Conservation (phyloP, 2,113 vertebrate genomes). For the Phoenicopterus ruber region DNA sequence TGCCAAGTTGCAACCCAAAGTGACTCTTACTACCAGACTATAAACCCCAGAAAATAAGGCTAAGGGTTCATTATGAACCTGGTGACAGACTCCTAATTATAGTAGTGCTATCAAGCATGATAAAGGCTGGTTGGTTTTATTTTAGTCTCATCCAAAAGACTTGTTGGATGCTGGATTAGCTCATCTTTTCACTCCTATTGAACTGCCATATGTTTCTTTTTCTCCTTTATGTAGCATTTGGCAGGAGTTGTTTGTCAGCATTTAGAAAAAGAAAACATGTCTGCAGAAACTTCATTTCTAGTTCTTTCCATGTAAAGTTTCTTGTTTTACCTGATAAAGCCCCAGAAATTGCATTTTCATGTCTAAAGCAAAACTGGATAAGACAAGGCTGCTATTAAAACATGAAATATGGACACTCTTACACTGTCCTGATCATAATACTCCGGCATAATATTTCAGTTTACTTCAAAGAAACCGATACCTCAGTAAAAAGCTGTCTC, state of each 20-base stretch:
- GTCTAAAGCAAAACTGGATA: background rate
- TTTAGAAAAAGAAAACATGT: conserved; percentile 44
- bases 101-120: conserved; percentile 64
- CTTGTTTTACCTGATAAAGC: background rate
- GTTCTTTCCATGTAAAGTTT: background rate
- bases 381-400: background rate
- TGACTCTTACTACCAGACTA: conserved; percentile 38
- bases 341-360: background rate
- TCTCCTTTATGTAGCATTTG: conserved; percentile 55
- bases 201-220: conserved; percentile 65
- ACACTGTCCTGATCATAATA: background rate
- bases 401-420: background rate
- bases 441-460: background rate
- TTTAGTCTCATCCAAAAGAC: conserved; percentile 60
- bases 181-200: conserved; percentile 64
- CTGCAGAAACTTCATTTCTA: conserved; percentile 33
- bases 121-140: conserved; percentile 61
- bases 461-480: conserved; percentile 8
- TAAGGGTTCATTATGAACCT: conserved; percentile 49
- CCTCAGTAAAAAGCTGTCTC: background rate
- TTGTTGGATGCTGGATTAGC: conserved; percentile 61
- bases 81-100: conserved; percentile 66
- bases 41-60: conserved; percentile 47
- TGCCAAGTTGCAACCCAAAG: conserved; percentile 21
- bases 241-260: conserved; percentile 61